A percentile compares a stretch with the other conserved stretches of the same genome.
Evolutionary conservation across 1,140 invertebrate species (phyloP).

Genomic region (Ptiloglossa arizonensis): DNA sequence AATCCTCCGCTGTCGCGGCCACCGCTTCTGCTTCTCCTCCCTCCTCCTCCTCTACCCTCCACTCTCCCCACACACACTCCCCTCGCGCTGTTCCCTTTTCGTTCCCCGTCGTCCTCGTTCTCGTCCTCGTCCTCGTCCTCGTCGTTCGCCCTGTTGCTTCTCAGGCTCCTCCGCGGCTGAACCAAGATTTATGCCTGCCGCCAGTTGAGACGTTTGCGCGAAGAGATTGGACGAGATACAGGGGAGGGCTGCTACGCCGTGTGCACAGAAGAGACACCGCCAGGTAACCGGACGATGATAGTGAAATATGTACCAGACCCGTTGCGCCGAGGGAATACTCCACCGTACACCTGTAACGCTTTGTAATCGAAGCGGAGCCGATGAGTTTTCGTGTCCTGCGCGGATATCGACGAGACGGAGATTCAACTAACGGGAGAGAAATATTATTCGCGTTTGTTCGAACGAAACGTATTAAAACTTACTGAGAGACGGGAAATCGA

Average conservation of each 20-base stretch:
- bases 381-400: slow-evolving; percentile 7
- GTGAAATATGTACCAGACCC: slow-evolving; percentile 56
- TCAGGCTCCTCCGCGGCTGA: slow-evolving; percentile 46
- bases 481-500: too few relatives aligned
- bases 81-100: slow-evolving; percentile 13
- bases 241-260: slow-evolving; percentile 53
- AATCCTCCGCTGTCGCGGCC: slow-evolving; percentile 11
- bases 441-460: too few relatives aligned
- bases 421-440: too few relatives aligned
- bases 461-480: too few relatives aligned
- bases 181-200: slow-evolving; percentile 78
- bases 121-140: slow-evolving; percentile 28
- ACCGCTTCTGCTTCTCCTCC: not conserved
- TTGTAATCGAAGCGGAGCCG: slow-evolving; percentile 44
- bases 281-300: slow-evolving; percentile 57
- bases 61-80: not conserved
- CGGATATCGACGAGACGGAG: not conserved
- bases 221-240: slow-evolving; percentile 79
- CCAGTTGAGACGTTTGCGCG: slow-evolving; percentile 81
- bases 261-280: slow-evolving; percentile 46
- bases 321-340: slow-evolving; percentile 26
- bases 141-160: slow-evolving; percentile 36
- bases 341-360: slow-evolving; percentile 53
- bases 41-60: slow-evolving; percentile 6
- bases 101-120: not conserved